Evolutionary conservation across 2,888 invertebrate genomes (phyloP).

Genomic region (Cyclophora albipunctata): DNA sequence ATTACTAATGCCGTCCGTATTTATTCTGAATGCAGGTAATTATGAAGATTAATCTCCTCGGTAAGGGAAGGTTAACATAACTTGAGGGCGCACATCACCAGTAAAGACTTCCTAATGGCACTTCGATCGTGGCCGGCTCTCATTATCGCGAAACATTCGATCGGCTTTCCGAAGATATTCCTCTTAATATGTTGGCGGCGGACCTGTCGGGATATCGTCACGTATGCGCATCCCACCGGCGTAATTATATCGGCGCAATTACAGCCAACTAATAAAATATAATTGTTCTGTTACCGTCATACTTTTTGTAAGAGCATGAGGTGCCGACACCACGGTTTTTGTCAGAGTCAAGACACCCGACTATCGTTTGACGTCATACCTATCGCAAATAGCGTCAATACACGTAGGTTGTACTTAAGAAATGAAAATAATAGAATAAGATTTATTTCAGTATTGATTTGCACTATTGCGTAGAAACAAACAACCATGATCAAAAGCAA

Average conservation of each 20-base stretch:
- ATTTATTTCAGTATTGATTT: too few species aligned
- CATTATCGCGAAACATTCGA: conserved; percentile 72
- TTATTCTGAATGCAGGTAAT: conserved; percentile 43
- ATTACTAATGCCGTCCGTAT: conserved; percentile 36
- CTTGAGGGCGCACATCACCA: conserved; percentile 61
- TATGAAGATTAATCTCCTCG: conserved; percentile 61
- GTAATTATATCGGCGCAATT: conserved; percentile 74
- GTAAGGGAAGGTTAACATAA: conserved; percentile 55
- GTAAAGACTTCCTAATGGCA: conserved; percentile 74
- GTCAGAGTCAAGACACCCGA: conserved; percentile 46
- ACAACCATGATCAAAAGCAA: conserved; percentile 2
- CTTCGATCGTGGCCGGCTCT: conserved; percentile 66
- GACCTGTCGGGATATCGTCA: conserved; percentile 69
- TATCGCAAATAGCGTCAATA: neutral
- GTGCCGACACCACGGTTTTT: conserved; percentile 49
- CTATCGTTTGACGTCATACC: conserved; percentile 25
- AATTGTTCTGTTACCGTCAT: conserved; percentile 69
- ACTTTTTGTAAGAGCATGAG: conserved; percentile 59
- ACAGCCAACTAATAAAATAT: conserved; percentile 74
- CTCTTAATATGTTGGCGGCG: conserved; percentile 68
- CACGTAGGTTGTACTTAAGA: neutral
- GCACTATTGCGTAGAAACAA: too few species aligned
- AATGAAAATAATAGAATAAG: neutral
- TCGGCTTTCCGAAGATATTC: conserved; percentile 65
- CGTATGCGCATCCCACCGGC: conserved; percentile 60